Base-by-base conservation (phyloP, 2,797 vertebrate species). In the Molossus molossus region DNA sequence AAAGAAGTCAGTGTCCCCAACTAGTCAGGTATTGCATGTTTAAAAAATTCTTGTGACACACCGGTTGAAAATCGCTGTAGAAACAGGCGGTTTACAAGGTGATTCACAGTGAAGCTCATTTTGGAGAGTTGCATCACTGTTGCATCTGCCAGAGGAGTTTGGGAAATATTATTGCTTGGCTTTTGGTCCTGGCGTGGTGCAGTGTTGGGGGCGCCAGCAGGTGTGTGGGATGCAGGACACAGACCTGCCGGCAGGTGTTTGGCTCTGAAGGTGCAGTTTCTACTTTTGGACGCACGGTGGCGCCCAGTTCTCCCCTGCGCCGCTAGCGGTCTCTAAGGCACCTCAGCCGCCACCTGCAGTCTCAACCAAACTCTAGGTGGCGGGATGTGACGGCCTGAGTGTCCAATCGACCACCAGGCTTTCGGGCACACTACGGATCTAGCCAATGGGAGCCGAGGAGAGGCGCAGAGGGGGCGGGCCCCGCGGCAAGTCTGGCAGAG, bases 351-450 rank as follows among this genome's bases (percentile, higher is more conserved):
- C 14, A 95, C 83, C 84, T 90, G 96, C 94, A 87, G 58, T 94
- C 97, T 97, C 97, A 97, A 97, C 97, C 96, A 97, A 97, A 97
- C 97, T 96, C 87, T 87, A 93, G 88, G 75, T 92, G 83, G 10
- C 53, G 70, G 67, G 18, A 86, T 6, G 27, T 96, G 96, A 97
- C 76, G 55, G 95, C 45, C 45, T 1, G 29, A 21, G 18, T 40
- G 14, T 7, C 97, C 97, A 96, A 97, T 97, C 93, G 94, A 25
- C 57, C 62, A 21, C 53, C 64, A 94, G 92, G 65, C 2, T 94
- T 62, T 48, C 15, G 37, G 45, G 50, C 60, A 76, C 94, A 0
- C 67, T 86, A 0, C 40, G 29, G 73, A 0, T 12, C 29, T 17
- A 75, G 25, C 92, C 91, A 73, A 57, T 76, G 65, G 96, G 14